Percentiles rank a stretch among this genome's conserved stretches.
Evolutionary conservation across 1,140 invertebrate species (phyloP).

Genomic region (Zaprionus davidi): DNA sequence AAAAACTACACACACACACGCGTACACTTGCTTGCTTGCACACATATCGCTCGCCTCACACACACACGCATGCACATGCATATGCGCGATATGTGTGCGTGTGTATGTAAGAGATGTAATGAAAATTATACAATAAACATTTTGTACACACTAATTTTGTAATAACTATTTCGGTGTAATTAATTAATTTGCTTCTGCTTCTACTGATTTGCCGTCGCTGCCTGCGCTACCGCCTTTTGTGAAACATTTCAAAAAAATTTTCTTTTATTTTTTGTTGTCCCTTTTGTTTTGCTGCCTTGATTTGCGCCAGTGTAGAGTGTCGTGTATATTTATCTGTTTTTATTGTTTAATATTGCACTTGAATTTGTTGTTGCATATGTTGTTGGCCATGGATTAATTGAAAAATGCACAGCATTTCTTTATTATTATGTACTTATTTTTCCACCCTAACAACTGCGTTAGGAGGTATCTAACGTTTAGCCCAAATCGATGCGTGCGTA

Average conservation of each 20-base stretch:
- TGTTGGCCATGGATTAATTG: slow-evolving; percentile 41
- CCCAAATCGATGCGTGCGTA: slow-evolving; percentile 83
- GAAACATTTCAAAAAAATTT: slow-evolving; percentile 20
- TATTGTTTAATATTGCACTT: slow-evolving; percentile 57
- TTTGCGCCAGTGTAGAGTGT: slow-evolving; percentile 30
- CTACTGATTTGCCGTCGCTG: slow-evolving; percentile 22
- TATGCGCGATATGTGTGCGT: slow-evolving; percentile 9
- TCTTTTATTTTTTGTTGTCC: slow-evolving; percentile 35
- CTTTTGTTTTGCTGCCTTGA: slow-evolving; percentile 50
- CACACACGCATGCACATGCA: slow-evolving; percentile 2
- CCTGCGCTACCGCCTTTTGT: slow-evolving; percentile 29
- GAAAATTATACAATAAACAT: slow-evolving; percentile 77
- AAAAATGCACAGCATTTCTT: slow-evolving; percentile 61
- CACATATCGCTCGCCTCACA: slow-evolving; percentile 17
- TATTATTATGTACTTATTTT: slow-evolving; percentile 66
- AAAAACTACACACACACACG: slow-evolving; percentile 57
- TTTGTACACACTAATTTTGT: slow-evolving; percentile 56
- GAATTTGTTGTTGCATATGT: slow-evolving; percentile 44
- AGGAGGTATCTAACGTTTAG: slow-evolving; percentile 83
- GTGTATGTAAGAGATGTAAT: slow-evolving; percentile 34
- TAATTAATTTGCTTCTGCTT: background rate
- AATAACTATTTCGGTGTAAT: slow-evolving; percentile 12
- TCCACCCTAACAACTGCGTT: slow-evolving; percentile 83
- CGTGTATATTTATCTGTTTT: slow-evolving; percentile 33
- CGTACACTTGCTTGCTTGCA: slow-evolving; percentile 9